A percentile compares a stretch with the other conserved stretches of the same genome.
phyloP scores from a whole-genome alignment of 1,140 invertebrate species.

The Cydia splendana region DNA sequence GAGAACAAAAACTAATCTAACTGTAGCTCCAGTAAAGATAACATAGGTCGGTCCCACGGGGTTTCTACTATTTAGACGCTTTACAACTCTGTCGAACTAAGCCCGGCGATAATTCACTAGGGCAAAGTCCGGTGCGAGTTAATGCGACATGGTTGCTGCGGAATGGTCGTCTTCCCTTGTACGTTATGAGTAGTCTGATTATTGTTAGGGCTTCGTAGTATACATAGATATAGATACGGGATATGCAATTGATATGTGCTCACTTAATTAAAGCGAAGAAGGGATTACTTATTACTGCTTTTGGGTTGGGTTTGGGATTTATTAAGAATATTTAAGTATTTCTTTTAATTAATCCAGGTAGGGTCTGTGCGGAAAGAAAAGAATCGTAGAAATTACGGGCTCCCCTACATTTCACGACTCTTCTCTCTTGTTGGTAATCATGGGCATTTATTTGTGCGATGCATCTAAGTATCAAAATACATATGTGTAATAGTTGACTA shows the following conservation, averaged over 20 bases:
- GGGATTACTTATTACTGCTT: neutral
- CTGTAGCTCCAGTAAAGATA: conserved; percentile 69
- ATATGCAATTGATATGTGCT: conserved; percentile 13
- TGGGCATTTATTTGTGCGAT: too few relatives aligned
- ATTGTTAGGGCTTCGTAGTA: conserved; percentile 12
- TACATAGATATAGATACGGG: neutral
- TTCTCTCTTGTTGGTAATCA: too few relatives aligned
- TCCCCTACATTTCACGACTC: too few relatives aligned
- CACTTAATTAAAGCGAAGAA: neutral
- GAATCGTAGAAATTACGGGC: too few relatives aligned
- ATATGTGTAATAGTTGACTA: too few relatives aligned
- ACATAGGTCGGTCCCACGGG: conserved; percentile 56
- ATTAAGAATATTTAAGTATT: neutral
- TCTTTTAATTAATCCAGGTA: too few relatives aligned
- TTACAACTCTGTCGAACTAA: conserved; percentile 64
- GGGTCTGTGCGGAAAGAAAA: too few relatives aligned
- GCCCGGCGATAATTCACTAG: conserved; percentile 54
- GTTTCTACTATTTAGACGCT: conserved; percentile 61
- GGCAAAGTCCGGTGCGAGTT: conserved; percentile 35
- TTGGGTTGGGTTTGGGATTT: neutral
- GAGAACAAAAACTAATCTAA: conserved; percentile 71
- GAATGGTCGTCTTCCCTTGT: conserved; percentile 15
- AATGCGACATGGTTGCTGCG: conserved; percentile 44
- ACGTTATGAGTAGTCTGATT: neutral
- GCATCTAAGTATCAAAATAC: too few relatives aligned